Evolutionary conservation across 2,113 vertebrate genomes (phyloP), one percentile per base, ranked within the genome.

Genomic region (Conger conger): DNA sequence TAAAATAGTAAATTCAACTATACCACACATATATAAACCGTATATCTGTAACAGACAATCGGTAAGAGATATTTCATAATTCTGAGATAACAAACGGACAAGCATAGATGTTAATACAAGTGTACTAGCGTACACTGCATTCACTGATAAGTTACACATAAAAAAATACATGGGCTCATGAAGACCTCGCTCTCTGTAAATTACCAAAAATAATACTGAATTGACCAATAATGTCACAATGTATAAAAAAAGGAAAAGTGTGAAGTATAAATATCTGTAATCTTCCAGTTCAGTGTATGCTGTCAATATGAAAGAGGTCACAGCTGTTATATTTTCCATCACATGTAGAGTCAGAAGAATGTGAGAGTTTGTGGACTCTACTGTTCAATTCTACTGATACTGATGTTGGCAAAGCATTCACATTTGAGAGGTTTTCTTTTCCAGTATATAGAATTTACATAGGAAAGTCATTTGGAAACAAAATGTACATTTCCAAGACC

Each of bases 11-110:
- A 40, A 1, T 30, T 91, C 84, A 33, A 53, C 54, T 0, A 23
- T 45, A 76, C 80, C 86, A 79, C 84, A 86, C 6, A 88, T 86
- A 6, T 86, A 87, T 20, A 92, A 85, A 73, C 86, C 87, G 73
- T 81, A 91, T 5, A 87, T 82, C 15, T 91, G 91, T 18, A 87
- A 63, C 3, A 93, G 60, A 68, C 90, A 91, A 33, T 79, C 73
- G 36, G 68, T 2, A 0, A 63, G 82, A 37, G 90, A 91, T 53
- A 91, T 87, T 5, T 82, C 86, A 80, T 89, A 88, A 54, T 35
- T 87, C 0, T 84, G 82, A 6, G 85, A 82, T 18, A 86, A 18
- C 2, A 91, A 57, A 81, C 87, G 78, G 68, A 60, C 40, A 27
- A 89, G 76, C 57, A 89, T 23, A 42, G 83, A 85, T 68, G 88